A percentile compares a stretch with the other conserved stretches of the same genome.
Conservation (phyloP, 2,888 invertebrate species). For the Chrysotoxum bicinctum region DNA sequence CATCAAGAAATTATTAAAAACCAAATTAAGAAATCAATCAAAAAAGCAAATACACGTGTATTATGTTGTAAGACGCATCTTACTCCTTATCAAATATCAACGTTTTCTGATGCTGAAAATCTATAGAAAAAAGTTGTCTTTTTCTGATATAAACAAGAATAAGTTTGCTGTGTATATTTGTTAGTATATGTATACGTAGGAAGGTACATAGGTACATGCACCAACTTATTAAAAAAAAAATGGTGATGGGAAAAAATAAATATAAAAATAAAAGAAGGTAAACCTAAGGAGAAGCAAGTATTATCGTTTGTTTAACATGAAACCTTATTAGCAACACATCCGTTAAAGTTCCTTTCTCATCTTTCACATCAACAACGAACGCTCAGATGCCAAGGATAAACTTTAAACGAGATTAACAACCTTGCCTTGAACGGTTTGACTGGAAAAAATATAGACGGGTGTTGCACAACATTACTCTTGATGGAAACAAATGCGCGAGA, state of each 20-base stretch:
- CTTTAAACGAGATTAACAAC: conserved; percentile 63
- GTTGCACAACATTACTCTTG: background rate
- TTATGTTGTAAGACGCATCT: too few relatives aligned
- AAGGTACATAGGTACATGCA: background rate
- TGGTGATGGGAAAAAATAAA: background rate
- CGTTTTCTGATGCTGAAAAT: background rate
- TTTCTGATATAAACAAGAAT: background rate
- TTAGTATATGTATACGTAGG: background rate
- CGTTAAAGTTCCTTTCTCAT: conserved; percentile 24
- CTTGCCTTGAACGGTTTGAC: conserved; percentile 22
- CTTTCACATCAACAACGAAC: conserved; percentile 31
- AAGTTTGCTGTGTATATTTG: conserved; percentile 29
- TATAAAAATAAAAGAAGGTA: background rate
- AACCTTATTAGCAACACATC: conserved; percentile 66
- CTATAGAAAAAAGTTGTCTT: background rate
- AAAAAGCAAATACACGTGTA: too few relatives aligned
- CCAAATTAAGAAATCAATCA: too few relatives aligned
- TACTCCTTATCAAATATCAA: too few relatives aligned
- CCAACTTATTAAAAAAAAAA: conserved; percentile 2
- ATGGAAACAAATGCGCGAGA: conserved; percentile 18
- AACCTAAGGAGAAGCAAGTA: conserved; percentile 50
- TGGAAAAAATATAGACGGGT: background rate
- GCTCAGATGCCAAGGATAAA: conserved; percentile 43
- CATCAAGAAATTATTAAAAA: too few relatives aligned
- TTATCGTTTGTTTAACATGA: conserved; percentile 69